Base-by-base conservation (phyloP, 2,888 invertebrate genomes). In the Lycaena phlaeas region DNA sequence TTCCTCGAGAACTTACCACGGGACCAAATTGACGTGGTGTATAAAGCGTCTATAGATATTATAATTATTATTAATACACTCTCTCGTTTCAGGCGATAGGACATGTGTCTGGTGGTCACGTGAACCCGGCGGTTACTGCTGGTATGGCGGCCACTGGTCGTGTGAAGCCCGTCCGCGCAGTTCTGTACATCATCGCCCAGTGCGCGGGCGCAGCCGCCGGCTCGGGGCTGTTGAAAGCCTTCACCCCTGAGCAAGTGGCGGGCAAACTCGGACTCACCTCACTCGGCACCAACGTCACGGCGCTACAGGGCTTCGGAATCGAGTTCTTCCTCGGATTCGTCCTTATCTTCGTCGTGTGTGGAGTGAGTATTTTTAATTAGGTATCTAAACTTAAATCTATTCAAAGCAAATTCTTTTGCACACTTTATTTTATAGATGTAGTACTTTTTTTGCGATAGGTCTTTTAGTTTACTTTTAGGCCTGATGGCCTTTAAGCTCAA, bases 281-380 rank as follows among this genome's bases (percentile, higher is more conserved):
- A 0, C 77, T 95, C 9, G 86, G 88, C 1, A 46, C 61, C 1
- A 86, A 87, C 28, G 78, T 95, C 14, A 87, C 88, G 0, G 85
- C 89, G 1, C 86, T 91, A 1, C 96, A 96, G 77, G 96, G 94
- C 3, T 88, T 96, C 59, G 95, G 95, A 26, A 88, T 96, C 49
- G 97, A 97, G 70, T 94, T 96, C 78, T 90, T 96, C 86, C 88
- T 95, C 39, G 95, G 95, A 29, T 92, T 96, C 62, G 87, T 96
- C n/a, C 87, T 97, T 45, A 90, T 96, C 25, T 86, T 96, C 49
- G 93, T 94, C 2, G 93, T 96, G n/a, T 95, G 94, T 68, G 95
- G 94, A 44, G 95, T 94, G 44, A 85, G 82, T 73, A 36, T 5
- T n/a, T n/a, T n/a, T n/a, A n/a, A n/a, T n/a, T n/a, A n/a, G n/a